phyloP scores from a whole-genome alignment of 2,888 invertebrate genomes.

The Entomobrya proxima region DNA sequence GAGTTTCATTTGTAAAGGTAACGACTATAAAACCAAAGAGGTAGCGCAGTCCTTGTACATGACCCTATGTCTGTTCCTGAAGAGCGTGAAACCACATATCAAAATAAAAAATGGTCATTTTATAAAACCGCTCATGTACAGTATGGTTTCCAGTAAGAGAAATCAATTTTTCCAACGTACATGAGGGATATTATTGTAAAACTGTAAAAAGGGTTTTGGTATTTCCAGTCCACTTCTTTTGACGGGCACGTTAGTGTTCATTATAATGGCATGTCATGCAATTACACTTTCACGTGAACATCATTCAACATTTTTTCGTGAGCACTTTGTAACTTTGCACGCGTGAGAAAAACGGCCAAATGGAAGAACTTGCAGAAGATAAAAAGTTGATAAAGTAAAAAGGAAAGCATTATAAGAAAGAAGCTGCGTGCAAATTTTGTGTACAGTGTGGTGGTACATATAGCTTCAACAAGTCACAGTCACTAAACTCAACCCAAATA shows the following conservation, averaged over 20 bases:
- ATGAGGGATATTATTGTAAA: too few relatives aligned
- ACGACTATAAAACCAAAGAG: neutral
- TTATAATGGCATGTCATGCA: neutral
- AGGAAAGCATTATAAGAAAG: too few relatives aligned
- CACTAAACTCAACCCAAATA: too few relatives aligned
- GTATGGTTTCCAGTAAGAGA: too few relatives aligned
- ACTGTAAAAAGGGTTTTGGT: neutral
- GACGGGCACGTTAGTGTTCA: neutral
- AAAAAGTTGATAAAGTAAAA: too few relatives aligned
- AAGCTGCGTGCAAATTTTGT: too few relatives aligned
- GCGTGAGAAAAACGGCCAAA: neutral
- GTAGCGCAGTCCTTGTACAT: neutral
- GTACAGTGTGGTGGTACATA: too few relatives aligned
- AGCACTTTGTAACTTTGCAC: neutral
- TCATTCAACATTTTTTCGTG: neutral
- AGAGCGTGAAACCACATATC: neutral
- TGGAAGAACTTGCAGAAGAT: neutral
- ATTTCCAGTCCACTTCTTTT: neutral
- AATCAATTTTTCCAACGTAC: too few relatives aligned
- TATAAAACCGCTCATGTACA: too few relatives aligned
- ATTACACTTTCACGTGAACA: constrained; percentile 32
- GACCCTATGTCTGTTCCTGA: neutral
- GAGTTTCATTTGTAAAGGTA: neutral
- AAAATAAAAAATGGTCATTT: neutral
- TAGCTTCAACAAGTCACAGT: too few relatives aligned